These are phyloP conservation scores for Heliothis peltigera DNA, from an alignment of 2,888 invertebrate genomes.

Conservation along the genomic window DNA sequence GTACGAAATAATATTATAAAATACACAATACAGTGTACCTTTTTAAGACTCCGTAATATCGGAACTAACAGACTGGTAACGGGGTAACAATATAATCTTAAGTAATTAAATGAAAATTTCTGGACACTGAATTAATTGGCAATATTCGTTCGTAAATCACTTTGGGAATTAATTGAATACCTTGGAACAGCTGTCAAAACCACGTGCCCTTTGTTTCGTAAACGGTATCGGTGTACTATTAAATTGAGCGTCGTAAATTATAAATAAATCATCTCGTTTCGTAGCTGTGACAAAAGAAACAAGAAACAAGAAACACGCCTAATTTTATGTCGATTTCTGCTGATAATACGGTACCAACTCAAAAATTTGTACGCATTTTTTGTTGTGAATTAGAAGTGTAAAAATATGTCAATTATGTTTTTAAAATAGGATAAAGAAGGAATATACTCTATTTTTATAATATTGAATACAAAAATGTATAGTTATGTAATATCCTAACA, in stretches of 20 bases:
- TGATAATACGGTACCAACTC: no score
- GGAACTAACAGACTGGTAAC: constrained; percentile 26
- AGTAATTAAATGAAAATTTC: constrained; percentile 47
- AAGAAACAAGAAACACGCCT: not conserved
- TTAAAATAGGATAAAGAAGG: no score
- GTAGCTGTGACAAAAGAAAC: constrained; percentile 9
- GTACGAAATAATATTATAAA: constrained; percentile 19
- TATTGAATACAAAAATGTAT: no score
- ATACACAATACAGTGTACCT: constrained; percentile 7
- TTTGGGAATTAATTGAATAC: constrained; percentile 62
- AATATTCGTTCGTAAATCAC: constrained; percentile 56
- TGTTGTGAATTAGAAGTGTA: no score
- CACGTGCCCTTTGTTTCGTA: constrained; percentile 55
- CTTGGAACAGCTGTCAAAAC: constrained; percentile 47
- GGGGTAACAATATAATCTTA: constrained; percentile 34
- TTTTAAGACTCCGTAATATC: constrained; percentile 11
- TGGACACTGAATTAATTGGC: constrained; percentile 44
- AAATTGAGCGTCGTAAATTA: constrained; percentile 53
- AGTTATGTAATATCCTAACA: no score
- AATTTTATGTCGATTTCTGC: no score
- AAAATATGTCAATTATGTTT: no score
- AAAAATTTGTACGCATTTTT: no score
- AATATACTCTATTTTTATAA: no score
- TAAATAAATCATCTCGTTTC: constrained; percentile 42
- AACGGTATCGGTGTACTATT: constrained; percentile 47